These are phyloP conservation scores for Paralichthys olivaceus DNA, from an alignment of 2,113 vertebrate species.

Conservation along the genomic window DNA sequence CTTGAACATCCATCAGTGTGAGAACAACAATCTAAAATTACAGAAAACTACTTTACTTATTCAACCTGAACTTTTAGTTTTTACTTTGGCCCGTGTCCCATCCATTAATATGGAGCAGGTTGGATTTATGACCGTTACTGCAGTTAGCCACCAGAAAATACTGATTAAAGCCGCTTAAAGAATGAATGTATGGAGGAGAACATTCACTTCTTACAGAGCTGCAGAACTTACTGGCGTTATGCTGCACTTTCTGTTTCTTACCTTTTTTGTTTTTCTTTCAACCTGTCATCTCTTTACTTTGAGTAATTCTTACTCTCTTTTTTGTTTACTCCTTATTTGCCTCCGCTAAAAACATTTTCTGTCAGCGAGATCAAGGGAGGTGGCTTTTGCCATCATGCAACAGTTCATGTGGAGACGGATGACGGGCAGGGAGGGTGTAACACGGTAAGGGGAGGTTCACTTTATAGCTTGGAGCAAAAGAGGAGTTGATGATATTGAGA, in stretches of 20 bases:
- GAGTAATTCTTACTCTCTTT: neutral
- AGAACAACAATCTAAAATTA: too few relatives aligned
- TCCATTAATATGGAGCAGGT: too few relatives aligned
- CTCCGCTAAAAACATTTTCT: neutral
- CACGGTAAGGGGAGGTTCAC: neutral
- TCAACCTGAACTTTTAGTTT: too few relatives aligned
- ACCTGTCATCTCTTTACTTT: neutral
- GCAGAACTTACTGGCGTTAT: neutral
- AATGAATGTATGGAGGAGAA: neutral
- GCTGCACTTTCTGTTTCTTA: too few relatives aligned
- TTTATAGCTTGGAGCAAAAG: constrained; percentile 1
- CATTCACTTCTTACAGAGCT: neutral
- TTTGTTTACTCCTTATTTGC: neutral
- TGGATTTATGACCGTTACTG: too few relatives aligned
- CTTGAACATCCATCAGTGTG: too few relatives aligned
- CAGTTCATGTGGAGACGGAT: constrained; percentile 38
- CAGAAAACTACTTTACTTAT: too few relatives aligned
- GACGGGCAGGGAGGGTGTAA: neutral
- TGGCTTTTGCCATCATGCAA: constrained; percentile 32
- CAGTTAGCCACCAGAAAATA: too few relatives aligned
- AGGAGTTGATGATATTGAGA: constrained; percentile 17
- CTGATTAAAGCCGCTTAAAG: neutral
- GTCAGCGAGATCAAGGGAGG: constrained; percentile 10
- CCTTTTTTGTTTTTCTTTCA: neutral
- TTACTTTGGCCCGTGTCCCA: too few relatives aligned